Evolutionary conservation across 2,797 vertebrate species (phyloP), one percentile per base, ranked within the genome.

Genomic region (Enteromius anoplus): DNA sequence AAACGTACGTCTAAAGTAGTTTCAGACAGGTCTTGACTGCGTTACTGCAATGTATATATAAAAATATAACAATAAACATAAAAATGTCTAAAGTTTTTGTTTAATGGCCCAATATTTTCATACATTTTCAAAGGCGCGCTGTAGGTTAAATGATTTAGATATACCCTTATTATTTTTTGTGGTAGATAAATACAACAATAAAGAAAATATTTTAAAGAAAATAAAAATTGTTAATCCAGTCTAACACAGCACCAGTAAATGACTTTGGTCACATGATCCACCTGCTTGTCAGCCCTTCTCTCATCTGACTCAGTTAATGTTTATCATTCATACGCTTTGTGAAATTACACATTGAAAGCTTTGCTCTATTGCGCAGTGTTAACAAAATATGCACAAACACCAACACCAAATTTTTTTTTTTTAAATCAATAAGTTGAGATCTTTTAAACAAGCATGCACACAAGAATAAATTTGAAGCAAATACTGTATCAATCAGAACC

Each of bases 301-400:
- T 93, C 94, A 93, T 89, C 87, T 93, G 93, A 94, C 90, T 89
- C 89, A 85, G 90, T 93, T 93, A 93, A 94, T 93, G 89, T 91
- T 91, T 91, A 91, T 58, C 55, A 71, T 64, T 29, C 34, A 49
- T 70, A 45, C 23, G n/a, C 14, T 62, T 32, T 51, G 12, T 23
- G 17, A 3, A 29, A 29, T 79, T 51, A 73, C 66, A 65, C 47
- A 77, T 69, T 69, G 8, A 69, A 77, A 37, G 65, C 12, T 73
- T 72, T 65, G 58, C 26, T 60, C 34, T 49, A 26, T n/a, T n/a
- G 21, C 75, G 71, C 32, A 21, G 26, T 62, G 58, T 77, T 58
- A 19, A 62, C 64, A 64, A 37, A 53, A 53, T 19, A 64, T 51
- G 29, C 60, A 29, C 19, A 71, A 58, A 55, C 64, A 12, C 8